Conservation (phyloP, 2,797 vertebrate species). For the Lateolabrax maculatus region DNA sequence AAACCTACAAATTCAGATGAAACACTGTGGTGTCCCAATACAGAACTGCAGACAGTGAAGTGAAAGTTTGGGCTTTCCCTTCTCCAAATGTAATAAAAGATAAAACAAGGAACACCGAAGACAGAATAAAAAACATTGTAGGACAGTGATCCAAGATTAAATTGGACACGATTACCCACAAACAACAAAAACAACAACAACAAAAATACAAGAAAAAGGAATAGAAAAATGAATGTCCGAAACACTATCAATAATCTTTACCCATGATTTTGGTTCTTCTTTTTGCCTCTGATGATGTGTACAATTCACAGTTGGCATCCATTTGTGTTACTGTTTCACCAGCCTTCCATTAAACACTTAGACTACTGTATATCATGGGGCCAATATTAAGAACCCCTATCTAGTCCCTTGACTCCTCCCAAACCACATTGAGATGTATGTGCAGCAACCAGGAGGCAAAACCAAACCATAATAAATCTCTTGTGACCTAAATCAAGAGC, state of each 20-base stretch:
- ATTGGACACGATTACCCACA: no score
- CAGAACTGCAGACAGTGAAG: neutral
- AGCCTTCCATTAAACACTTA: neutral
- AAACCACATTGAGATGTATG: neutral
- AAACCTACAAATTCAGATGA: neutral
- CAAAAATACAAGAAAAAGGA: neutral
- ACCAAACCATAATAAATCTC: neutral
- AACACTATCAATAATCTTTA: no score
- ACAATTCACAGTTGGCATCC: neutral
- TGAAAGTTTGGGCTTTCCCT: neutral
- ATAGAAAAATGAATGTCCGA: no score
- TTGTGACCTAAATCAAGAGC: neutral
- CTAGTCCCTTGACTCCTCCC: neutral
- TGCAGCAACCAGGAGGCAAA: neutral
- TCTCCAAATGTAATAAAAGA: neutral
- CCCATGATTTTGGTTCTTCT: no score
- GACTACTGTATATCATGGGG: neutral
- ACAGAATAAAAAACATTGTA: no score
- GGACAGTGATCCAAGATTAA: no score
- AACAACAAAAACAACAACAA: no score
- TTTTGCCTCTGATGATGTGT: neutral
- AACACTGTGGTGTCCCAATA: neutral
- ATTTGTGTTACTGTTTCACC: neutral
- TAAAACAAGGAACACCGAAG: no score
- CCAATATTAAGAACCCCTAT: neutral